Percentiles rank a stretch among this genome's conserved stretches.
These are phyloP conservation scores for Hippocampus guttulatus DNA, from an alignment of 2,113 vertebrate species.

Conservation along the genomic window DNA sequence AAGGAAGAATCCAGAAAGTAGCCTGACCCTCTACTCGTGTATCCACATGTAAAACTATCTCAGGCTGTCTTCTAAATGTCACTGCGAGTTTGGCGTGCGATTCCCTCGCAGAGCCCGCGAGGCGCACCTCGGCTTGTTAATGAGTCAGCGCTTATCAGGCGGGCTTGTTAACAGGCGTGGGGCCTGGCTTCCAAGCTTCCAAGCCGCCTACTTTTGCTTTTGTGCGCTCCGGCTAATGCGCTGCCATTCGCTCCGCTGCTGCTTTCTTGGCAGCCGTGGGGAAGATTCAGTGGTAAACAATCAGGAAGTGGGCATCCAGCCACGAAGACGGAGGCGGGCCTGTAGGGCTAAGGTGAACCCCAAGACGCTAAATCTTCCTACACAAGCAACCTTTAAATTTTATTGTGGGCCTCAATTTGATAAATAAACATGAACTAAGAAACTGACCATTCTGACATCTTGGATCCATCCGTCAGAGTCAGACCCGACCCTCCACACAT, in stretches of 20 bases:
- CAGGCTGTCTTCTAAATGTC: slow-evolving; percentile 66
- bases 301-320: slow-evolving; percentile 54
- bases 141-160: slow-evolving; percentile 69
- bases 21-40: slow-evolving; percentile 22
- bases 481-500: no score
- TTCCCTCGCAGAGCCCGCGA: slow-evolving; percentile 56
- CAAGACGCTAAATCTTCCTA: slow-evolving; percentile 54
- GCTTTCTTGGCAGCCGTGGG: slow-evolving; percentile 52
- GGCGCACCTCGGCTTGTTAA: slow-evolving; percentile 61
- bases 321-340: slow-evolving; percentile 38
- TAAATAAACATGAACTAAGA: slow-evolving; percentile 49
- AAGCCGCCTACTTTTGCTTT: slow-evolving; percentile 54
- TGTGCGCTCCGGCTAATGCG: slow-evolving; percentile 45
- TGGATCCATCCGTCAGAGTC: neutral
- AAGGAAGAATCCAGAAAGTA: slow-evolving; percentile 45
- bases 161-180: slow-evolving; percentile 66
- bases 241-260: slow-evolving; percentile 40
- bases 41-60: slow-evolving; percentile 66
- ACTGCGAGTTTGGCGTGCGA: slow-evolving; percentile 61
- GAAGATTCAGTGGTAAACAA: slow-evolving; percentile 64
- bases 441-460: neutral
- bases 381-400: slow-evolving; percentile 58
- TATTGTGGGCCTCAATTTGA: slow-evolving; percentile 53
- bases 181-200: slow-evolving; percentile 58
- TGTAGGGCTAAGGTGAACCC: slow-evolving; percentile 30